Evolutionary conservation across 2,113 vertebrate species (phyloP).

Genomic region (Sinocyclocheilus maitianheensis): DNA sequence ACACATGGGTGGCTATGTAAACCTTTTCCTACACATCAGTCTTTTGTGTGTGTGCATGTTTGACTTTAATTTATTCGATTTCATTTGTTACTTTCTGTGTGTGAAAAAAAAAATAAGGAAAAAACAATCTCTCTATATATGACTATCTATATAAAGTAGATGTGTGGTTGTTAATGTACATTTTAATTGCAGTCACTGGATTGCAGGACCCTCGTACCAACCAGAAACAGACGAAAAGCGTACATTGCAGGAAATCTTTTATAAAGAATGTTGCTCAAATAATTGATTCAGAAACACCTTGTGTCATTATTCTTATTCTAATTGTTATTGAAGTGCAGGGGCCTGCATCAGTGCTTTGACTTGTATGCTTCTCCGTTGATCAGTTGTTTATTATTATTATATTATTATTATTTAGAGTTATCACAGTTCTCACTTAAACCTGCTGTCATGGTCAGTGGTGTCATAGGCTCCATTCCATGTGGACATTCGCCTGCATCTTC

Average conservation of each 20-base stretch:
- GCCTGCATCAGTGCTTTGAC: conserved; percentile 60
- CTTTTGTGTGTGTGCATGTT: conserved; percentile 83
- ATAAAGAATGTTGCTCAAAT: conserved; percentile 68
- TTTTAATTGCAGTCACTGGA: conserved; percentile 68
- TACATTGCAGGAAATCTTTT: conserved; percentile 64
- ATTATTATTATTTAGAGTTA: conserved; percentile 41
- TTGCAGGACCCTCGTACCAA: conserved; percentile 64
- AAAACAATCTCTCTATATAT: conserved; percentile 78
- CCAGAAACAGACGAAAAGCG: conserved; percentile 71
- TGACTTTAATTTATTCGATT: conserved; percentile 81
- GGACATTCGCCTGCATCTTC: conserved; percentile 39
- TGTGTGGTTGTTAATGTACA: conserved; percentile 70
- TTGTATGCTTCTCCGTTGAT: conserved; percentile 61
- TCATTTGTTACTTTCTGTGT: conserved; percentile 77
- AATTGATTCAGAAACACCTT: conserved; percentile 64
- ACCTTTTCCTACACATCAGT: conserved; percentile 83
- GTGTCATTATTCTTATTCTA: conserved; percentile 69
- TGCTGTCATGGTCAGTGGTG: conserved; percentile 50
- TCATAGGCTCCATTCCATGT: conserved; percentile 58
- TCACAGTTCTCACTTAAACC: conserved; percentile 54
- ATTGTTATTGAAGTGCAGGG: conserved; percentile 70
- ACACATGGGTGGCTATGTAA: conserved; percentile 76
- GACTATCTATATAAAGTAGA: conserved; percentile 67
- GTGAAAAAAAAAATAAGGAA: conserved; percentile 70
- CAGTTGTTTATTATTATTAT: conserved; percentile 43